Evolutionary conservation across 2,113 vertebrate genomes (phyloP).

Genomic region (Sylvilagus bachmani): DNA sequence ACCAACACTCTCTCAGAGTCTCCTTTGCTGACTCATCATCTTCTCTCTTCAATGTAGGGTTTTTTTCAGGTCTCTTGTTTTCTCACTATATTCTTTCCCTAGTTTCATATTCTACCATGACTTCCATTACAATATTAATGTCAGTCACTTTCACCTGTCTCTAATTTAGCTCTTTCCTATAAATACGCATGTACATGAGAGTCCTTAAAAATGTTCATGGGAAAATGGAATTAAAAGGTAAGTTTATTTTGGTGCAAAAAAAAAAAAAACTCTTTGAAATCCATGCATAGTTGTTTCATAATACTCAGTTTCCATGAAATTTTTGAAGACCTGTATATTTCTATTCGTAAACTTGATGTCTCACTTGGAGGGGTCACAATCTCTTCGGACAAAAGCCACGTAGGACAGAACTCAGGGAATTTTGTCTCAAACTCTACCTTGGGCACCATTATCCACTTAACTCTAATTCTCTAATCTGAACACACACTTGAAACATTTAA

Average conservation of each 20-base stretch:
- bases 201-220: too few relatives aligned
- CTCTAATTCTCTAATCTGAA: background rate
- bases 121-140: background rate
- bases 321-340: background rate
- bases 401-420: background rate
- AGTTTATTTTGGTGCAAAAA: too few relatives aligned
- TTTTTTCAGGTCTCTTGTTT: background rate
- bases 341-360: background rate
- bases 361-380: background rate
- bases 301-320: too few relatives aligned
- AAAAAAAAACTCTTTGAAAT: too few relatives aligned
- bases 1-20: background rate
- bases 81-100: background rate
- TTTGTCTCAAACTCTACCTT: background rate
- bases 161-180: background rate
- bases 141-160: background rate
- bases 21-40: slow-evolving; percentile 6
- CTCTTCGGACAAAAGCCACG: background rate
- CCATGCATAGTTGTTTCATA: too few relatives aligned
- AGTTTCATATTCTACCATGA: background rate
- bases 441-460: background rate
- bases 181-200: too few relatives aligned
- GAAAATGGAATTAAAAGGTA: too few relatives aligned
- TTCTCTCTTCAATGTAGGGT: background rate
- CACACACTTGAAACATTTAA: background rate